Evolutionary conservation across 2,797 vertebrate species (phyloP), one percentile per base, ranked within the genome.

Genomic region (Cheirogaleus major): DNA sequence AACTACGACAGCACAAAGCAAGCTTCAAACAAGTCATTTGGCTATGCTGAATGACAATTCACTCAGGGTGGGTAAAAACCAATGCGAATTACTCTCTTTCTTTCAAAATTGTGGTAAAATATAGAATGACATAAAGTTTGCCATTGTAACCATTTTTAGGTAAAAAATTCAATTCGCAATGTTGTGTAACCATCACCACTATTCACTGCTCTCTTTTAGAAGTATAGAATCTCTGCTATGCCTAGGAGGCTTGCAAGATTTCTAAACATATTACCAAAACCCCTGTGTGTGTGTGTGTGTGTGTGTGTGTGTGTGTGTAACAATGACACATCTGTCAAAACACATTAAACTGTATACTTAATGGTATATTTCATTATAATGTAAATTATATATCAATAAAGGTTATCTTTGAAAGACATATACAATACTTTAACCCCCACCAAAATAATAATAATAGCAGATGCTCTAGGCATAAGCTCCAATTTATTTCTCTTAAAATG

Each of bases 291-390:
- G 30, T n/a, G 59, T 27, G 61, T 65, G 32, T 65, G 15, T 65
- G 63, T n/a, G 27, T 73, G 2, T 70, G 23, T 41, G 7, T 72
- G 3, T 35, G 7, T 50, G 4, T 45, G 2, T 27, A 3, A 45
- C 82, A 95, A 80, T 30, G 10, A 95, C 7, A 73, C 11, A 50
- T 43, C 25, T 61, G 59, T 82, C 76, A 85, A 95, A 85, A 93
- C 25, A 89, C 63, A 67, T 0, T 25, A 61, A 63, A 80, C 18
- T 61, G 35, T 41, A 50, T 2, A 38, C 17, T 83, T 57, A 85
- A 61, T 8, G 15, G 7, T 48, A 18, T 55, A 52, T 89, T 84
- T 92, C 78, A 91, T n/a, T 75, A 17, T 17, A 57, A 57, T 22
- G 18, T 69, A 80, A 92, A 89, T 75, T 70, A 87, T 23, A 45